These are phyloP conservation scores for Marcusenius ussheri DNA, from an alignment of 2,113 vertebrate genomes.

Conservation along the genomic window DNA sequence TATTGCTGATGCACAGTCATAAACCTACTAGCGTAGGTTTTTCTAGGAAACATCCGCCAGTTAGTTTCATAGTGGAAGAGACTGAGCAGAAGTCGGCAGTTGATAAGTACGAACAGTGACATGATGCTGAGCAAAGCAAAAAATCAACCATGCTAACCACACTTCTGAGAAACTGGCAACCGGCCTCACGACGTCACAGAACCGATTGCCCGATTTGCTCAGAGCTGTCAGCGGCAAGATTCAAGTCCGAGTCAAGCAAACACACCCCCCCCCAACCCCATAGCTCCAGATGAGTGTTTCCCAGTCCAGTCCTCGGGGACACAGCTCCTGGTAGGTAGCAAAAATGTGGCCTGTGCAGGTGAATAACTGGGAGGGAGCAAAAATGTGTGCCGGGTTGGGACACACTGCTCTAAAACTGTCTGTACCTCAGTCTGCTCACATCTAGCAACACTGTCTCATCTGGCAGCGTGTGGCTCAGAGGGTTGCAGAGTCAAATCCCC, in stretches of 20 bases:
- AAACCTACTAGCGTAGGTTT: background rate
- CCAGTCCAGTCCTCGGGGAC: background rate
- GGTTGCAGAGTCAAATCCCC: background rate
- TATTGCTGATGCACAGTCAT: background rate
- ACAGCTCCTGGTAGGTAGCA: background rate
- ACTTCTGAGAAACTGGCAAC: background rate
- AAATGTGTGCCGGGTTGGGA: background rate
- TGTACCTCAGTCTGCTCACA: background rate
- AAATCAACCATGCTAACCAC: background rate
- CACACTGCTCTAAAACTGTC: background rate
- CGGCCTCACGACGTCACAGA: background rate
- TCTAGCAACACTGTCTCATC: background rate
- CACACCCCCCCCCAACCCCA: background rate
- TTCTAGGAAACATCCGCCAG: background rate
- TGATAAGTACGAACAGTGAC: background rate
- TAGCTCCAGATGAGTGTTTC: background rate
- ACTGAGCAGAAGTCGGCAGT: background rate
- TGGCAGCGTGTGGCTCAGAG: background rate
- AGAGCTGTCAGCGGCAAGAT: background rate
- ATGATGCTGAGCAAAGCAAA: background rate
- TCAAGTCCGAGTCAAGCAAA: background rate
- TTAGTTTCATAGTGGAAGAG: background rate
- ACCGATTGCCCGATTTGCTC: background rate
- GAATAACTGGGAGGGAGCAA: background rate
- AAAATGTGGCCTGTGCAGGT: background rate